These are phyloP conservation scores for Lacerta agilis DNA, from an alignment of 2,797 vertebrate species.

Conservation along the genomic window DNA sequence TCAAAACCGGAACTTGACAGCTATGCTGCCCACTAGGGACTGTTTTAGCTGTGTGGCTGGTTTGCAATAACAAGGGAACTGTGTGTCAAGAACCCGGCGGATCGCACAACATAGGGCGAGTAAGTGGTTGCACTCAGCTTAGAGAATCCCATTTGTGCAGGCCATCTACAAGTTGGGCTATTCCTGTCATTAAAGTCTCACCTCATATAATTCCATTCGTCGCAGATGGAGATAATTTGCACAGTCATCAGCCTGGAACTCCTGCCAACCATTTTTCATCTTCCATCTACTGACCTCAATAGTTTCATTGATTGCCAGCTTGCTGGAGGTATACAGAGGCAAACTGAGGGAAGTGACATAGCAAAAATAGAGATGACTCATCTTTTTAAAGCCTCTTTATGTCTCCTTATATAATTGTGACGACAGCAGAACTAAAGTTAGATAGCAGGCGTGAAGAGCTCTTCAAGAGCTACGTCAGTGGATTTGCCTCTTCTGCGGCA, in stretches of 20 bases:
- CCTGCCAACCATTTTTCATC: slow-evolving; percentile 17
- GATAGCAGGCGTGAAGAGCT: slow-evolving; percentile 59
- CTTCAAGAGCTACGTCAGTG: slow-evolving; percentile 57
- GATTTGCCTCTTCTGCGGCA: slow-evolving; percentile 51
- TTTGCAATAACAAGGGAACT: neutral
- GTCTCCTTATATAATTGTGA: slow-evolving; percentile 57
- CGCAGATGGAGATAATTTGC: slow-evolving; percentile 52
- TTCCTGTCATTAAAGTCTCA: neutral
- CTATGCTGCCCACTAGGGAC: neutral
- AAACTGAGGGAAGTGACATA: slow-evolving; percentile 60
- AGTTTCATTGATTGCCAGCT: slow-evolving; percentile 46
- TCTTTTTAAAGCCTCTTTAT: slow-evolving; percentile 47
- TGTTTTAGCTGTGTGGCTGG: neutral
- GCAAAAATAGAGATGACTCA: slow-evolving; percentile 67
- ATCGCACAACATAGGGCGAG: too few species aligned
- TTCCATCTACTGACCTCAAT: slow-evolving; percentile 46
- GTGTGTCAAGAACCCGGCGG: too few species aligned
- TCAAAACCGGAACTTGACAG: too few species aligned
- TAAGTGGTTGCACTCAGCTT: neutral
- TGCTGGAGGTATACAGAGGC: slow-evolving; percentile 41
- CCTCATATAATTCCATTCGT: slow-evolving; percentile 47
- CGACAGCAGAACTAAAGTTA: slow-evolving; percentile 60
- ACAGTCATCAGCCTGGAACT: slow-evolving; percentile 61
- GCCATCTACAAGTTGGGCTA: neutral
- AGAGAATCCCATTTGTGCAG: neutral